A percentile compares a stretch with the other conserved stretches of the same genome.
phyloP scores from a whole-genome alignment of 2,888 invertebrate genomes.

The Platypus cylindrus region DNA sequence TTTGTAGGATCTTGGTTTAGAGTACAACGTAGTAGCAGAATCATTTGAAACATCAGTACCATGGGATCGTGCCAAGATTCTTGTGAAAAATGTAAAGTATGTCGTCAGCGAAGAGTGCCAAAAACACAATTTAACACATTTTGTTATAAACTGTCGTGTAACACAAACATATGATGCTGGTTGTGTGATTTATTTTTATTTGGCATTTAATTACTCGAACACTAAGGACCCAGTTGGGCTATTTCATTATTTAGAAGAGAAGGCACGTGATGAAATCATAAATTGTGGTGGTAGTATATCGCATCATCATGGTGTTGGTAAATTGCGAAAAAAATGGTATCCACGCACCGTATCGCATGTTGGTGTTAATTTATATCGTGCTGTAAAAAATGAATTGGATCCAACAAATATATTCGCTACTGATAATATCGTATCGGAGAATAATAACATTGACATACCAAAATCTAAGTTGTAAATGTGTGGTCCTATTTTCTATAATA shows the following conservation, averaged over 20 bases:
- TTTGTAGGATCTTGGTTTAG: slow-evolving; percentile 76
- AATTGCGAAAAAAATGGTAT: slow-evolving; percentile 82
- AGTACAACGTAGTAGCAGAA: slow-evolving; percentile 80
- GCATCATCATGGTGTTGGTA: slow-evolving; percentile 95
- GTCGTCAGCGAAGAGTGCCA: slow-evolving; percentile 54
- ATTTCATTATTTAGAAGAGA: slow-evolving; percentile 78
- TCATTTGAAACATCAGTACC: slow-evolving; percentile 98
- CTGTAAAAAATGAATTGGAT: slow-evolving; percentile 79
- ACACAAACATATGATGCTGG: slow-evolving; percentile 97
- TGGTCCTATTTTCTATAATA: too few species aligned
- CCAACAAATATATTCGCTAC: slow-evolving; percentile 89
- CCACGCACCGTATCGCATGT: slow-evolving; percentile 68
- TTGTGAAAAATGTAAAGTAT: slow-evolving; percentile 85
- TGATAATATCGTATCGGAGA: slow-evolving; percentile 53
- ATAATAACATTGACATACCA: too few species aligned
- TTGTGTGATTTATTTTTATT: slow-evolving; percentile 72
- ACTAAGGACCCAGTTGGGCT: slow-evolving; percentile 75
- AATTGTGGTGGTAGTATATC: slow-evolving; percentile 85
- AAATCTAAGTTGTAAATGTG: slow-evolving; percentile 12
- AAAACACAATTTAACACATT: slow-evolving; percentile 45
- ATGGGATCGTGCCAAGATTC: slow-evolving; percentile 75
- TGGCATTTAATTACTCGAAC: slow-evolving; percentile 29
- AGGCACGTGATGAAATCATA: slow-evolving; percentile 84
- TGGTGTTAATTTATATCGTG: slow-evolving; percentile 63
- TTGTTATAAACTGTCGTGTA: slow-evolving; percentile 66